Percentiles rank a stretch among this genome's conserved stretches.
These are phyloP conservation scores for Sclerodermus sp. DNA, from an alignment of 2,888 invertebrate genomes.

Conservation along the genomic window DNA sequence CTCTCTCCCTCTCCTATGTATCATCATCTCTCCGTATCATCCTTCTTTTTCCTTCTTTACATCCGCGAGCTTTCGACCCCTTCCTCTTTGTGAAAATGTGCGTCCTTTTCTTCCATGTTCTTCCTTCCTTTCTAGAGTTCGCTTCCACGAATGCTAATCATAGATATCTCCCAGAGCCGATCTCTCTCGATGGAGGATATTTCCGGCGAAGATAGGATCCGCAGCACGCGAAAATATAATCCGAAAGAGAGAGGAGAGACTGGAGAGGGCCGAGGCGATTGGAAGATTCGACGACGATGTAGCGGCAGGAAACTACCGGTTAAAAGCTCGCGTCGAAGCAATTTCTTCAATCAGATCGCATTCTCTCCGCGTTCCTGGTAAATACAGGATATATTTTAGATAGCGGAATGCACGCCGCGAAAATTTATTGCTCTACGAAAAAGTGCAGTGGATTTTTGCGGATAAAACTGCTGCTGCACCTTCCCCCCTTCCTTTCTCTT, in stretches of 20 bases:
- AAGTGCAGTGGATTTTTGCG: neutral
- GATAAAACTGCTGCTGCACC: neutral
- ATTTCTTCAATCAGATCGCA: neutral
- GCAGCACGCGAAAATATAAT: neutral
- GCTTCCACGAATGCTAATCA: conserved; percentile 27
- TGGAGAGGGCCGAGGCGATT: neutral
- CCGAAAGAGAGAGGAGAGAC: neutral
- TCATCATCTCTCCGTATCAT: no score
- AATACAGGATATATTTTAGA: neutral
- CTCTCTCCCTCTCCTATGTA: neutral
- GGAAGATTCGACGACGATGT: neutral
- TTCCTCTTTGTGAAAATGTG: no score
- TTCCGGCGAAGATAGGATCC: conserved; percentile 5
- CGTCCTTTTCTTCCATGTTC: neutral
- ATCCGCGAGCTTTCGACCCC: no score
- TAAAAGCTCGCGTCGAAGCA: neutral
- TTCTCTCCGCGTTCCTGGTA: neutral
- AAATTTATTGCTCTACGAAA: neutral
- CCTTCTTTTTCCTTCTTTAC: neutral
- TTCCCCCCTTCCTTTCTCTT: neutral
- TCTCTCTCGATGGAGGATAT: conserved; percentile 24
- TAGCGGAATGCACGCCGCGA: neutral
- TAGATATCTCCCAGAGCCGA: conserved; percentile 26
- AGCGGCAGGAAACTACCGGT: neutral
- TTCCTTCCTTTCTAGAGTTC: neutral